These are phyloP conservation scores for Serranus cabrilla DNA, from an alignment of 2,797 vertebrate species.

Conservation along the genomic window DNA sequence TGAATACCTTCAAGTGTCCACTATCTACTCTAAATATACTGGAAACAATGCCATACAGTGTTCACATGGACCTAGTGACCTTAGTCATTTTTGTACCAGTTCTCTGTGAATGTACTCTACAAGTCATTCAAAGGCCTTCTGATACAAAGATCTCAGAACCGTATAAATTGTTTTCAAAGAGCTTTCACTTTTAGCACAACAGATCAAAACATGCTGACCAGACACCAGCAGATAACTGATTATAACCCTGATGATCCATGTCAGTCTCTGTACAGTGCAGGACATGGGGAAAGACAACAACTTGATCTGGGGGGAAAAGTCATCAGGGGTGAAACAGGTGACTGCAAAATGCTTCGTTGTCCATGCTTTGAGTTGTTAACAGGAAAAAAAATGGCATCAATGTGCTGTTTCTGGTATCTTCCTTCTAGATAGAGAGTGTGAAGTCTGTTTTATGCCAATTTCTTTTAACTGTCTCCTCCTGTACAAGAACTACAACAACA, in stretches of 20 bases:
- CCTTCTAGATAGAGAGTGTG: no score
- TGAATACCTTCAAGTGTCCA: neutral
- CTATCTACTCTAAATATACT: neutral
- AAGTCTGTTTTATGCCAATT: no score
- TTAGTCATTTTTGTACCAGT: no score
- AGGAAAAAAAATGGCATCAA: no score
- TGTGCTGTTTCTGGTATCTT: no score
- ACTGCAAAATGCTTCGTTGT: no score
- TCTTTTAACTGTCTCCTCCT: no score
- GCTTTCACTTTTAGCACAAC: constrained; percentile 18
- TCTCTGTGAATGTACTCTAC: no score
- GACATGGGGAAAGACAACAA: neutral
- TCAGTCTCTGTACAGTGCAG: neutral
- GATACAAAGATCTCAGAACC: neutral
- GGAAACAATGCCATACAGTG: neutral
- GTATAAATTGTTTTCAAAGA: constrained; percentile 13
- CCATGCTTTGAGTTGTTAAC: no score
- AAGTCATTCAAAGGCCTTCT: neutral
- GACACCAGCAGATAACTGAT: neutral
- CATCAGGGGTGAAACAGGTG: no score
- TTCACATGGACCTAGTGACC: constrained; percentile 1
- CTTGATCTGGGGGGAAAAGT: no score
- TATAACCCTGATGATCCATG: neutral
- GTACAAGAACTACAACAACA: no score
- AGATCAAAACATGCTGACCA: neutral